Percentiles rank a stretch among this genome's conserved stretches.
phyloP scores from a whole-genome alignment of 2,888 invertebrate species.

The Heliconius ethilla region DNA sequence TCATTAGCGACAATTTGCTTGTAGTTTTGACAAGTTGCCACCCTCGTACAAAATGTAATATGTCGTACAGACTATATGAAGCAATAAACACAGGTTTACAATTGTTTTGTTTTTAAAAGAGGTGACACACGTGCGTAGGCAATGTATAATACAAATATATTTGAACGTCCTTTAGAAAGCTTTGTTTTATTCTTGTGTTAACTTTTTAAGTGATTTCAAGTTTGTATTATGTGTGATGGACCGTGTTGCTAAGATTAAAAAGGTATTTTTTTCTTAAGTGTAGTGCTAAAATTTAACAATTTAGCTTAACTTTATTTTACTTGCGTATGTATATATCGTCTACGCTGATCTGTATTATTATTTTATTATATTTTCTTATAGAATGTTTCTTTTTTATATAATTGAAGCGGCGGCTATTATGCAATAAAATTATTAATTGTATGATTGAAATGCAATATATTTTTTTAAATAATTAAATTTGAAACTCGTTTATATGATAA shows the following conservation, averaged over 20 bases:
- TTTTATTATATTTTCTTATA: not conserved
- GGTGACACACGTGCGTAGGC: slow-evolving; percentile 35
- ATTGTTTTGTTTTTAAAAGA: slow-evolving; percentile 35
- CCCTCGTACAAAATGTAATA: slow-evolving; percentile 16
- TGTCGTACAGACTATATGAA: slow-evolving; percentile 22
- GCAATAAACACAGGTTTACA: slow-evolving; percentile 34
- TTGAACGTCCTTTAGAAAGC: slow-evolving; percentile 23
- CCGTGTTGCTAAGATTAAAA: slow-evolving; percentile 18
- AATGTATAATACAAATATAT: not conserved
- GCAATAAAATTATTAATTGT: not conserved
- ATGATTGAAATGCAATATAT: not conserved
- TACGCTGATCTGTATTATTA: not conserved
- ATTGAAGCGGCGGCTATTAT: not conserved
- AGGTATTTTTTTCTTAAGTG: slow-evolving; percentile 9
- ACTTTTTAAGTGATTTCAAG: slow-evolving; percentile 11
- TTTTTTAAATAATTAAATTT: not conserved
- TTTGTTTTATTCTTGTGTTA: slow-evolving; percentile 12
- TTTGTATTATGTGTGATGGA: slow-evolving; percentile 24
- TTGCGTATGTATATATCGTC: not conserved
- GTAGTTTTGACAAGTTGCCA: slow-evolving; percentile 25
- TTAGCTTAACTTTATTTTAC: not conserved
- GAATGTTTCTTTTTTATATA: not conserved
- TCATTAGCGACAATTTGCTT: slow-evolving; percentile 25
- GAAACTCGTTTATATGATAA: too few relatives aligned
- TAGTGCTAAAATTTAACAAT: not conserved